phyloP scores from a whole-genome alignment of 2,113 vertebrate genomes.

The Ia io region DNA sequence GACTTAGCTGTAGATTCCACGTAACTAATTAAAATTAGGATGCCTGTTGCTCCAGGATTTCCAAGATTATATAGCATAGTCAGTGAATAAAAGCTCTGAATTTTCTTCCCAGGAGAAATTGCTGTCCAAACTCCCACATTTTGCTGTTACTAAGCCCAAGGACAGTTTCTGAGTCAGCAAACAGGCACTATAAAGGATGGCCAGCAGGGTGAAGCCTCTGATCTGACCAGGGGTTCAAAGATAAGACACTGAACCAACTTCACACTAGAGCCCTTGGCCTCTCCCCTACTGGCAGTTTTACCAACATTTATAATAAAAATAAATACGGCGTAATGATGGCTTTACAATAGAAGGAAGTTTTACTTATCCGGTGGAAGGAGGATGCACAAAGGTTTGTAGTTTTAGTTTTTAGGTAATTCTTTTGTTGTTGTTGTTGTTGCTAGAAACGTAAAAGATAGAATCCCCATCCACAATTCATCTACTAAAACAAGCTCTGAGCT shows the following conservation, averaged over 20 bases:
- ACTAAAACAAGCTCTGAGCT: background rate
- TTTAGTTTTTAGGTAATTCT: background rate
- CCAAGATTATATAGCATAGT: background rate
- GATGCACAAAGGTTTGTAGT: background rate
- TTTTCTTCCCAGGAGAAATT: background rate
- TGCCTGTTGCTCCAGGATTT: background rate
- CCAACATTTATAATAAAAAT: background rate
- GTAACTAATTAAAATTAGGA: conserved; percentile 10
- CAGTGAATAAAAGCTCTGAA: background rate
- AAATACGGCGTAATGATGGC: background rate
- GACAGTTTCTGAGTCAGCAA: background rate
- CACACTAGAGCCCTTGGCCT: no score
- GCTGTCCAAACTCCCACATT: background rate
- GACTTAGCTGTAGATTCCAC: background rate
- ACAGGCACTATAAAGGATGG: background rate
- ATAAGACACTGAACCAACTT: background rate
- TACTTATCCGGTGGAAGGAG: background rate
- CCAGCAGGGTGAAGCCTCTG: background rate
- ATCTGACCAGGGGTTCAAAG: background rate
- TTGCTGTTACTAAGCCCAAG: background rate
- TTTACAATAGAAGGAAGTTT: background rate
- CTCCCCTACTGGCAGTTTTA: background rate
- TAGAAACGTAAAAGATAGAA: background rate
- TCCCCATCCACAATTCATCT: background rate
- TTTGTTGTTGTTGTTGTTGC: background rate